Evolutionary conservation across 2,888 invertebrate genomes (phyloP).

Genomic region (Aquatica leii): DNA sequence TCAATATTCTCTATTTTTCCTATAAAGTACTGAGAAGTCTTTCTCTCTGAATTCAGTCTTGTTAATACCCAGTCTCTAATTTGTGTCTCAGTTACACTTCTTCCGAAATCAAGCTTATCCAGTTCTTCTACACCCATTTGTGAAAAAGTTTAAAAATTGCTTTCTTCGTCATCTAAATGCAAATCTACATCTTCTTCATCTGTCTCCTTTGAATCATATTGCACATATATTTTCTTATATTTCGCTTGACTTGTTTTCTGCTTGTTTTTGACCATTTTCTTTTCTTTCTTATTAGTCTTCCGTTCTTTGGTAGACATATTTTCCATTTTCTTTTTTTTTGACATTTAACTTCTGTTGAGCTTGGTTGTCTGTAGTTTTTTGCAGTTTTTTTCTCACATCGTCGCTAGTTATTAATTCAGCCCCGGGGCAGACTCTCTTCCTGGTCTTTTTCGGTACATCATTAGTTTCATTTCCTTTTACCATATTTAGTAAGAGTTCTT

Average conservation of each 20-base stretch:
- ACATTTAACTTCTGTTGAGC: neutral
- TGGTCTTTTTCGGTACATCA: constrained; percentile 7
- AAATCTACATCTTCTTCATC: too few species aligned
- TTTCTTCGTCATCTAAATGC: constrained; percentile 6
- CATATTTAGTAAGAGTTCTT: constrained; percentile 13
- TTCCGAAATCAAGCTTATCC: neutral
- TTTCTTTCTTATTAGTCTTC: constrained; percentile 7
- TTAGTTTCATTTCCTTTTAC: constrained; percentile 14
- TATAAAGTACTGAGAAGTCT: too few species aligned
- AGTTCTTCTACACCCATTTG: constrained; percentile 1
- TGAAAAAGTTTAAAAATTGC: constrained; percentile 10
- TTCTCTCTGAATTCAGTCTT: too few species aligned
- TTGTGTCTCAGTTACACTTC: constrained; percentile 10
- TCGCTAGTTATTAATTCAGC: constrained; percentile 18
- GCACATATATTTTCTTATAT: neutral
- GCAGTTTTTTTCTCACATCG: constrained; percentile 6
- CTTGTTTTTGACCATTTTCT: constrained; percentile 1
- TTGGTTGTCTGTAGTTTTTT: constrained; percentile 11
- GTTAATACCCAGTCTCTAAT: constrained; percentile 11
- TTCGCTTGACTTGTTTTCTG: constrained; percentile 2
- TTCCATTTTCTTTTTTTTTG: constrained; percentile 7
- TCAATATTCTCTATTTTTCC: too few species aligned
- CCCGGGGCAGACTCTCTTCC: constrained; percentile 8
- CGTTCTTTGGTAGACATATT: constrained; percentile 5
- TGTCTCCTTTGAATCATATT: too few species aligned